Evolutionary conservation across 2,888 invertebrate species (phyloP), one percentile per base, ranked within the genome.

Genomic region (Rugalucina vietnamica): DNA sequence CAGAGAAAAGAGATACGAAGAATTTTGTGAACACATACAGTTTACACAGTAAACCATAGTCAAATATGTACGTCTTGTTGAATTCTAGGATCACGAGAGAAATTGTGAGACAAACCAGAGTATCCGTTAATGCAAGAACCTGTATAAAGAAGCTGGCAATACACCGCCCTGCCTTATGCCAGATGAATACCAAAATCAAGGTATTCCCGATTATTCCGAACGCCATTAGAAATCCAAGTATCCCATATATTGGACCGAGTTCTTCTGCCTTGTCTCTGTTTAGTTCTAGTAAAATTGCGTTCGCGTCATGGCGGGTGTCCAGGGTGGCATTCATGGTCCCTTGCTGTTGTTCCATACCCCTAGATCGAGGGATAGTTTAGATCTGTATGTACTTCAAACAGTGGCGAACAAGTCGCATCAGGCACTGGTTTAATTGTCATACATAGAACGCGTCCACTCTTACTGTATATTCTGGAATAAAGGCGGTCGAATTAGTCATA

Each of bases 121-220:
- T 65, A 65, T 65, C 65, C 8, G 21, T n/a, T 14, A 29, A 65
- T 2, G 65, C 65, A 21, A 65, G 21, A 12, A 65, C 29, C 21
- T n/a, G 18, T 34, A 65, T 65, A 34, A 65, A 65, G 34, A 65
- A 65, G 21, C 65, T 65, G 34, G 65, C 65, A 65, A 65, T 65
- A 34, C 34, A 32, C 8, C 29, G 27, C 10, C 65, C 34, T 65
- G 65, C 65, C 18, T 65, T 65, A 65, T 34, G 65, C 65, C 65
- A 65, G 4, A 65, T 65, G 18, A 65, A 65, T 32, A 65, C 1
- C 34, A 65, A 21, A 1, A 65, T 34, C 21, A 65, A 29, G 3
- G 65, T 65, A 34, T 65, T 65, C 24, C 65, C 65, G 1, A 18
- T 29, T 29, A 65, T 34, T 34, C 65, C 65, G 24, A 65, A 65